Base-by-base conservation (phyloP, 2,888 invertebrate species). In the Peribatodes rhomboidaria region DNA sequence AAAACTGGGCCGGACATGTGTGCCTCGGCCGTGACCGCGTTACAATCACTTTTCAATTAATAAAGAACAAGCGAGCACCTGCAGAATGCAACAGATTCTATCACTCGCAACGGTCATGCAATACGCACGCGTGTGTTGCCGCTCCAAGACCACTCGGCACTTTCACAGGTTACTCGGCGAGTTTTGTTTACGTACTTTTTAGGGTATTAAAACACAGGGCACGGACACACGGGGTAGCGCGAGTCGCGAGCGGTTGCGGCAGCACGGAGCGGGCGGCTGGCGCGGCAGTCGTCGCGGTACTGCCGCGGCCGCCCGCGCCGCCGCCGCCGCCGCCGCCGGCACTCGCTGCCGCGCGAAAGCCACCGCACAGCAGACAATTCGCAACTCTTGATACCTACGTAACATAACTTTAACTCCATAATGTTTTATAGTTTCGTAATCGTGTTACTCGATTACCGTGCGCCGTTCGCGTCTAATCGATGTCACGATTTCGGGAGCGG, bases 1-100 rank as follows among this genome's bases (percentile, higher is more conserved):
- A 91, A 91, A 92, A 92, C 92, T 90, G 89, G 90, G 88, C 90
- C 92, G 92, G 92, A 91, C 92, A 91, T 90, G 86, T 90, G 90
- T 90, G 90, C 86, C 85, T 86, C 89, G 91, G 89, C 92, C 92
- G 88, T 92, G 92, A 88, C 92, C 92, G 87, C 85, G 80, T 89
- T 91, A 90, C 92, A 91, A 91, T 92, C 92, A 92, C 92, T 92
- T 92, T 92, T 92, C 91, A 90, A 91, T 90, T 90, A 92, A 90
- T 90, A 89, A 90, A 90, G 83, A 89, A 88, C 84, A 80, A 82
- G 79, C 83, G 77, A 87, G 87, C 92, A 92, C 92, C 92, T 91
- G 91, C 87, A 87, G 87, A 89, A 87, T 88, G 87, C 87, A 89
- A 88, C 86, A 85, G 85, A 87, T 85, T 86, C 87, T 78, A 81